Evolutionary conservation across 2,888 invertebrate genomes (phyloP).

Genomic region (Coecobrya sp.): DNA sequence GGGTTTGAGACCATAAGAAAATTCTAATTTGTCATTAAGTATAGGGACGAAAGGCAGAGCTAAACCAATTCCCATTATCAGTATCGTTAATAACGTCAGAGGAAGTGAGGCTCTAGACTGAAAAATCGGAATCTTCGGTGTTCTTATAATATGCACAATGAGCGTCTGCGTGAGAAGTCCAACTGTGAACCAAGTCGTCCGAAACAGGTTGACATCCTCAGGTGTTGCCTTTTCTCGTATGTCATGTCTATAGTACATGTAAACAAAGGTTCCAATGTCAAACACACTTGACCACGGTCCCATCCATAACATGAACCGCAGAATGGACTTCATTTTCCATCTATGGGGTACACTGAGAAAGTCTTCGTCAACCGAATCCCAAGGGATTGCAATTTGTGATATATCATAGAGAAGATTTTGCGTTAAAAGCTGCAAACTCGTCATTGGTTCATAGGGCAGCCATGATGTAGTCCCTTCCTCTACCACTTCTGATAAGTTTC

Average conservation of each 20-base stretch:
- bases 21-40: constrained; percentile 45
- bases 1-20: not conserved
- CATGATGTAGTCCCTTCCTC: constrained; percentile 76
- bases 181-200: constrained; percentile 79
- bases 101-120: constrained; percentile 73
- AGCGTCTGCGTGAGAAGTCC: constrained; percentile 79
- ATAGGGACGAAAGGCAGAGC: constrained; percentile 69
- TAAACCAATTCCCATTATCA: constrained; percentile 72
- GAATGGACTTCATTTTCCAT: constrained; percentile 71
- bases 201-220: constrained; percentile 60
- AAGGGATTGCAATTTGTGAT: constrained; percentile 77
- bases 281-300: constrained; percentile 80
- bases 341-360: constrained; percentile 69
- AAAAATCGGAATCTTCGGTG: constrained; percentile 73
- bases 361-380: constrained; percentile 74
- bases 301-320: constrained; percentile 77
- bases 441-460: constrained; percentile 77
- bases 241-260: constrained; percentile 67
- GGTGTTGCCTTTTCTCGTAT: not conserved
- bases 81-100: constrained; percentile 40
- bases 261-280: constrained; percentile 74
- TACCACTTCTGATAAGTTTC: constrained; percentile 29
- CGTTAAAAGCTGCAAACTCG: constrained; percentile 60
- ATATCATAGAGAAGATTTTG: constrained; percentile 81
- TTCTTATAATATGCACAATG: constrained; percentile 80